Conservation (phyloP, 2,888 invertebrate genomes). For the Monochamus alternatus region DNA sequence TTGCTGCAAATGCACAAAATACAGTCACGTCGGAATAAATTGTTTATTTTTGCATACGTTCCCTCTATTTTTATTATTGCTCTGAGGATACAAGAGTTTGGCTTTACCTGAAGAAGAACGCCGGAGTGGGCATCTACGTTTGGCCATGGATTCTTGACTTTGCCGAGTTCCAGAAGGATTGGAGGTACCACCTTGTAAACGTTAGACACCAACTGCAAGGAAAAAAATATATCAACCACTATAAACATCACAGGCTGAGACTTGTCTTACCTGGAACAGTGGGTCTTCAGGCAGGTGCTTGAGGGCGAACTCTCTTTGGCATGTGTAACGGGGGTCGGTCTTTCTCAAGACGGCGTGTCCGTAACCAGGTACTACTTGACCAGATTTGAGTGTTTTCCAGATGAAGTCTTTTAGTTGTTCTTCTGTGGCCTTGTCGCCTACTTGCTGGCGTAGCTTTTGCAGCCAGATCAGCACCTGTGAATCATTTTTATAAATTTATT, state of each 20-base stretch:
- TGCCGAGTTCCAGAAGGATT: slow-evolving; percentile 92
- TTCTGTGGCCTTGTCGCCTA: slow-evolving; percentile 90
- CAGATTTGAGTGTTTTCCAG: slow-evolving; percentile 96
- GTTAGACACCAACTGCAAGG: slow-evolving; percentile 83
- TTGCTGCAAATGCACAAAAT: no score
- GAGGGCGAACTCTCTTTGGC: slow-evolving; percentile 94
- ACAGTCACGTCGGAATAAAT: no score
- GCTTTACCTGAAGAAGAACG: slow-evolving; percentile 85
- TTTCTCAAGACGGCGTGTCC: slow-evolving; percentile 97
- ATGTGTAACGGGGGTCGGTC: slow-evolving; percentile 93
- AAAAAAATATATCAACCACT: slow-evolving; percentile 27
- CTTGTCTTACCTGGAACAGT: slow-evolving; percentile 80
- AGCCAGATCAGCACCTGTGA: slow-evolving; percentile 91
- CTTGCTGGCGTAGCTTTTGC: slow-evolving; percentile 88
- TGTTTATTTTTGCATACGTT: no score
- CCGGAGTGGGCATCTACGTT: slow-evolving; percentile 99
- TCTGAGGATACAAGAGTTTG: not conserved
- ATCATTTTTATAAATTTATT: not conserved
- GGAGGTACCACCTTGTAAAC: slow-evolving; percentile 95
- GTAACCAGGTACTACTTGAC: slow-evolving; percentile 97
- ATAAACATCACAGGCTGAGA: not conserved
- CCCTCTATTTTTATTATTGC: no score
- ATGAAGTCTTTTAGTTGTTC: slow-evolving; percentile 96
- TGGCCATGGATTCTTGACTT: slow-evolving; percentile 99
- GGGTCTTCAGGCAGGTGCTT: slow-evolving; percentile 95